phyloP scores from a whole-genome alignment of 2,113 vertebrate species.

The Periophthalmodon schlosseri region DNA sequence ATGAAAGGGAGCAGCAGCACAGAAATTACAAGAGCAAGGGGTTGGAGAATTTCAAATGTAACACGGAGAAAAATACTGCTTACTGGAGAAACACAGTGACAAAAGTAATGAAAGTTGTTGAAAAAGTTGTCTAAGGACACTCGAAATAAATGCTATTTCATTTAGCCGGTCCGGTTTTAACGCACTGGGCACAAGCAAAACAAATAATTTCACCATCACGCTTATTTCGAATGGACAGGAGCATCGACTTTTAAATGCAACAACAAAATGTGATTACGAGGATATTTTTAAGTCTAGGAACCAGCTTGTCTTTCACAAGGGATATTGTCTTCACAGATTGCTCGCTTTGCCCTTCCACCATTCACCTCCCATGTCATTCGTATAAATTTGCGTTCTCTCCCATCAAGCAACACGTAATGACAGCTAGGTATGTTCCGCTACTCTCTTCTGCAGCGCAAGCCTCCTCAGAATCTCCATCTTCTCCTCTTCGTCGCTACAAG shows the following conservation, averaged over 20 bases:
- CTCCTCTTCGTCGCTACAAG: no score
- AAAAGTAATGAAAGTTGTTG: neutral
- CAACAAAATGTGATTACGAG: neutral
- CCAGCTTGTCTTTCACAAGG: neutral
- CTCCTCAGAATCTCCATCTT: no score
- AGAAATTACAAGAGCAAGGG: neutral
- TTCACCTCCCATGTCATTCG: neutral
- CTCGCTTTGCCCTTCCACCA: neutral
- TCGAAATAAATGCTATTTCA: neutral
- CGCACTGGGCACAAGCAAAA: neutral
- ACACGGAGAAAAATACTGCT: neutral
- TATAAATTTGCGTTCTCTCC: no score
- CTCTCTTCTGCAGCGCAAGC: no score
- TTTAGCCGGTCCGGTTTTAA: neutral
- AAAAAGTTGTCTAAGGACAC: neutral
- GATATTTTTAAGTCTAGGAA: neutral
- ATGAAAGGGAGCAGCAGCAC: constrained; percentile 7
- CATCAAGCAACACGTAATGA: no score
- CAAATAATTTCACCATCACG: neutral
- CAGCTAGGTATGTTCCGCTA: no score
- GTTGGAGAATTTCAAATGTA: neutral
- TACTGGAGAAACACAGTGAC: neutral
- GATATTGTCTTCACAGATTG: neutral
- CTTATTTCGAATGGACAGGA: neutral
- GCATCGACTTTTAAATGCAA: neutral